Evolutionary conservation across 2,888 invertebrate genomes (phyloP).

Genomic region (Hoplodrina ambigua): DNA sequence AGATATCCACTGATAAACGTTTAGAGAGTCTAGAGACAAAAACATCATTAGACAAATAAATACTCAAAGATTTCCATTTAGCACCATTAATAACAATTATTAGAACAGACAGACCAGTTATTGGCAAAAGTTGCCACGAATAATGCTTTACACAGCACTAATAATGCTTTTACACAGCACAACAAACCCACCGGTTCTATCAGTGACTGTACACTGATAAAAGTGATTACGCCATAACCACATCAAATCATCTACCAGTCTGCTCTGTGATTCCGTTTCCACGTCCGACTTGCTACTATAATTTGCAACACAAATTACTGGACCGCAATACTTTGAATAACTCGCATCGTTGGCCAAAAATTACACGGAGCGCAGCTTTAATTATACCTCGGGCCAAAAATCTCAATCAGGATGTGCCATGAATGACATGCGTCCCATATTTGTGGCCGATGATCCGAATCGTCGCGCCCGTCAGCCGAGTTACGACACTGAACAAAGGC

Average conservation of each 20-base stretch:
- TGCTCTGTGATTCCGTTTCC: conserved; percentile 53
- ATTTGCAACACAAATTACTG: conserved; percentile 56
- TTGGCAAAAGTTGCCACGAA: neutral
- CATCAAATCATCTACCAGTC: conserved; percentile 43
- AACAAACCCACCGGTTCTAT: conserved; percentile 9
- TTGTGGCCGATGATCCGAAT: conserved; percentile 75
- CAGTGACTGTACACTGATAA: conserved; percentile 44
- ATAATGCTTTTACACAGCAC: conserved; percentile 12
- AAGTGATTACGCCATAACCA: conserved; percentile 48
- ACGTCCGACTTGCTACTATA: conserved; percentile 41
- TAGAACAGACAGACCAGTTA: neutral
- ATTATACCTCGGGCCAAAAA: conserved; percentile 65
- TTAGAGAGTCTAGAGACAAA: neutral
- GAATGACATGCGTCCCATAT: conserved; percentile 77
- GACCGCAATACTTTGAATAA: conserved; percentile 52
- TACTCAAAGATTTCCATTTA: neutral
- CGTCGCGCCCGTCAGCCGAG: conserved; percentile 72
- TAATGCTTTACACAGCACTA: neutral
- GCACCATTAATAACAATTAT: neutral
- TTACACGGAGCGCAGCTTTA: conserved; percentile 58
- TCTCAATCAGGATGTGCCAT: conserved; percentile 72
- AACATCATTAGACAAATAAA: neutral
- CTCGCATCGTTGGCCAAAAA: conserved; percentile 59
- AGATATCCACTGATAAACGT: neutral
- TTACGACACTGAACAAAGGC: conserved; percentile 75